These are phyloP conservation scores for Eupithecia centaureata DNA, from an alignment of 2,888 invertebrate species.

Conservation along the genomic window DNA sequence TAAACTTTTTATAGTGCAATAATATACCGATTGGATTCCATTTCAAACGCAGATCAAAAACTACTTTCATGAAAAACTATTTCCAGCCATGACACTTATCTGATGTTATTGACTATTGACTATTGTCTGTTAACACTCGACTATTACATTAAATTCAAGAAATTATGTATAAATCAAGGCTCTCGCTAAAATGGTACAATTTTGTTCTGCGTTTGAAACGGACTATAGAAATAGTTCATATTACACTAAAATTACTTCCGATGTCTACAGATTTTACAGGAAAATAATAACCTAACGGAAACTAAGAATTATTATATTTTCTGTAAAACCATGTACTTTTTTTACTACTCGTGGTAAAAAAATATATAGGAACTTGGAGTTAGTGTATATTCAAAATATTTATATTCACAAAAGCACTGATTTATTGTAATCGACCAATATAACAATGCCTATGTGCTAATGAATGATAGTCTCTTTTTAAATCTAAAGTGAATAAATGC, in stretches of 20 bases:
- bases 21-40: background rate
- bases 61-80: background rate
- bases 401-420: conserved; percentile 28
- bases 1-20: background rate
- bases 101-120: no score
- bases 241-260: background rate
- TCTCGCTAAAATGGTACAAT: background rate
- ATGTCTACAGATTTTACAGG: background rate
- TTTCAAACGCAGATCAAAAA: background rate
- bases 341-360: background rate
- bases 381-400: conserved; percentile 1
- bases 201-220: background rate
- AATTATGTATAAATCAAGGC: background rate
- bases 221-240: background rate
- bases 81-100: background rate
- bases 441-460: conserved; percentile 1
- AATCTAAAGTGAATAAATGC: conserved; percentile 10
- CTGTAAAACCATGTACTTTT: background rate
- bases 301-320: no score
- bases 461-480: conserved; percentile 5
- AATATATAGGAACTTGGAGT: background rate
- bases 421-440: conserved; percentile 25
- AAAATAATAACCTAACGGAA: background rate
- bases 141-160: background rate
- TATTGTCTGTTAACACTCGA: no score